phyloP scores from a whole-genome alignment of 2,113 vertebrate genomes.

The Entelurus aequoreus region DNA sequence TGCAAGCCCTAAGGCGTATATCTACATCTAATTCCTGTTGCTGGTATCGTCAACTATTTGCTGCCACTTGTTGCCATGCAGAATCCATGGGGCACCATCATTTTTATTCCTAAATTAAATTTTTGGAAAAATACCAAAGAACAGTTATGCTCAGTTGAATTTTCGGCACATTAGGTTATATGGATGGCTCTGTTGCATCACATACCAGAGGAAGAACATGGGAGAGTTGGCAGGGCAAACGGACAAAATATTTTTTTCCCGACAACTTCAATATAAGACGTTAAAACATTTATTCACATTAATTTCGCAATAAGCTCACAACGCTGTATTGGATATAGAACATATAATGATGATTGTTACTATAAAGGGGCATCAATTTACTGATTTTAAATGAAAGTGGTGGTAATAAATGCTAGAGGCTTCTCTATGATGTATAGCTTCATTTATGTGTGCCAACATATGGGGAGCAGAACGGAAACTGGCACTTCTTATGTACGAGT shows the following conservation, averaged over 20 bases:
- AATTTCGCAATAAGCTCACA: background rate
- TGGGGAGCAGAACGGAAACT: conserved; percentile 46
- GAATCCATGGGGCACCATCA: background rate
- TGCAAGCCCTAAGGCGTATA: too few species aligned
- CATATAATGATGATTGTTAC: background rate
- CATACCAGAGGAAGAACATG: background rate
- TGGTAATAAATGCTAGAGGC: background rate
- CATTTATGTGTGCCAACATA: conserved; percentile 37
- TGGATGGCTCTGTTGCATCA: background rate
- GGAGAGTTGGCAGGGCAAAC: background rate
- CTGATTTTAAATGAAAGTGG: background rate
- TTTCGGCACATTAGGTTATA: background rate
- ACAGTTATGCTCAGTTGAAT: background rate
- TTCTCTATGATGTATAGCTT: conserved; percentile 12
- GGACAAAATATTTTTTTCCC: too few species aligned
- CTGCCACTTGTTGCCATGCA: background rate
- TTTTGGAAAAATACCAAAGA: too few species aligned
- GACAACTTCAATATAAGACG: too few species aligned
- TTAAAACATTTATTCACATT: background rate
- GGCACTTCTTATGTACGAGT: conserved; percentile 45
- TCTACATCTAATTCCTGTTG: too few species aligned
- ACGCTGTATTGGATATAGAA: too few species aligned
- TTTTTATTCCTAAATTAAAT: background rate
- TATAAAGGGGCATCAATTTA: background rate
- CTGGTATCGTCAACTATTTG: too few species aligned